Conservation (phyloP, 2,888 invertebrate species). For the Calameuta pallipes region DNA sequence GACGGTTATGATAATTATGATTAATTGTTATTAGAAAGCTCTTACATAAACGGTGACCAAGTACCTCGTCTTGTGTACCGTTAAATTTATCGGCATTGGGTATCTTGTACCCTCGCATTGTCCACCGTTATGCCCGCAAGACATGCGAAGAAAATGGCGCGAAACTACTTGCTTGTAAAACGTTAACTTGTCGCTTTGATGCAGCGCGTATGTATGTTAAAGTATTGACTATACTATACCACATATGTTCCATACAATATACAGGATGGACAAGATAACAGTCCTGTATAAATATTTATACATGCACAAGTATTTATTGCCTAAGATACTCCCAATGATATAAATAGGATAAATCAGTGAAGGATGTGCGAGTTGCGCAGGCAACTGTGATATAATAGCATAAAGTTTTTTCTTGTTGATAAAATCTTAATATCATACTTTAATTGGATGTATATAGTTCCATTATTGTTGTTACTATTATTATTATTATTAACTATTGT, state of each 20-base stretch:
- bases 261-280: neutral
- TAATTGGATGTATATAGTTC: constrained; percentile 31
- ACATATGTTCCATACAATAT: neutral
- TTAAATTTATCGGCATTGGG: constrained; percentile 10
- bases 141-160: neutral
- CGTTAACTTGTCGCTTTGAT: constrained; percentile 18
- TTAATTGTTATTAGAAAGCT: constrained; percentile 8
- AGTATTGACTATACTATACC: neutral
- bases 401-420: constrained; percentile 37
- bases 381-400: constrained; percentile 61
- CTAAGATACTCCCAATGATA: constrained; percentile 28
- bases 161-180: constrained; percentile 14
- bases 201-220: neutral
- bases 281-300: constrained; percentile 26
- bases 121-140: neutral
- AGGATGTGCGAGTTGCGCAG: constrained; percentile 35
- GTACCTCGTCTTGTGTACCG: constrained; percentile 2
- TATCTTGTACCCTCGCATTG: constrained; percentile 8
- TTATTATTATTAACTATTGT: constrained; percentile 7
- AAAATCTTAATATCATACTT: constrained; percentile 32
- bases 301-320: constrained; percentile 33
- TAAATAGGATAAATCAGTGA: constrained; percentile 24
- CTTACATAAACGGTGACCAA: neutral
- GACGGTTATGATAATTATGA: neutral
- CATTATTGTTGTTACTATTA: constrained; percentile 18